Evolutionary conservation across 2,797 vertebrate species (phyloP), one percentile per base, ranked within the genome.

Genomic region (Pelodytes ibericus): DNA sequence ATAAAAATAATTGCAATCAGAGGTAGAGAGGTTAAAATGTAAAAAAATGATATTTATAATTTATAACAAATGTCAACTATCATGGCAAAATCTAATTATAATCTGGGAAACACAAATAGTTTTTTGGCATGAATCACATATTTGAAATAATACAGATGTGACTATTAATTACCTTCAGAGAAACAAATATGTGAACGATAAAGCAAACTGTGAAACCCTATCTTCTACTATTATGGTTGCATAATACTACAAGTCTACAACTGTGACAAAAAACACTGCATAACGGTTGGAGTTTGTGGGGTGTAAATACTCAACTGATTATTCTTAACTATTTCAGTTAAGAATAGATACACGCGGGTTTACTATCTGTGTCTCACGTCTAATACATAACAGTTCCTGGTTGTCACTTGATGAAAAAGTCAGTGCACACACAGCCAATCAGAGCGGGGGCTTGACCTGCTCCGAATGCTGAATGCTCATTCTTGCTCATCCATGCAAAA

Each of bases 141-240:
- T 51, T 70, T 76, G 74, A 75, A 70, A 75, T 39, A 69, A 51
- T 70, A 56, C 74, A 75, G 66, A 75, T 75, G 58, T 60, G 68
- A 53, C 13, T 47, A 62, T 75, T 75, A 70, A 53, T 75, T 24
- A 47, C 44, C 44, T 56, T 47, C 51, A 27, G 66, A 63, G 63
- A 62, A 41, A 47, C 60, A 51, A 62, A 61, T 49, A 29, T 60
- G 20, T 51, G 18, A 53, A 67, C 63, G 20, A 39, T 26, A 59
- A 26, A 57, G 7, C 39, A 59, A 60, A 9, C 24, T 60, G 41
- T 68, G 39, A 75, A 67, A 68, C 24, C 1, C 22, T 53, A 53
- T 53, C 44, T 33, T 59, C n/a, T 10, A 41, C 26, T 26, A 59
- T 66, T 27, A 30, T 30, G 15, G 44, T 67, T 49, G 25, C 56